Base-by-base conservation (phyloP, 2,797 vertebrate genomes). In the Apodemus agrarius region DNA sequence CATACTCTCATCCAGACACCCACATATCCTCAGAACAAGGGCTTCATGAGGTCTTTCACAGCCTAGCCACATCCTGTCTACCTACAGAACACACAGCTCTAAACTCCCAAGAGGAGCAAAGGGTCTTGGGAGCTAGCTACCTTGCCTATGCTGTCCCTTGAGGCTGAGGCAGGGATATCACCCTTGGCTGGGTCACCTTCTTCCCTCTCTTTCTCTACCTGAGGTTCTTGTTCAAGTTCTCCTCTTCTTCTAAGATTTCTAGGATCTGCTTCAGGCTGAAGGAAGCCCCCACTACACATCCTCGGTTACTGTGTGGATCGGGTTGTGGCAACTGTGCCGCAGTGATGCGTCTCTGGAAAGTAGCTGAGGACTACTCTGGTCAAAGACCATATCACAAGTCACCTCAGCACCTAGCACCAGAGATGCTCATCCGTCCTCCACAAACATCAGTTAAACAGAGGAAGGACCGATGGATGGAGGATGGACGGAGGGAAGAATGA, bases 261-360 rank as follows among this genome's bases (percentile, higher is more conserved):
- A 16, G 13, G 26, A 10, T 57, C 31, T 49, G 12, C 24, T 4
- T 52, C 43, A 19, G 5, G 46, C 54, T 67, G 16, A 88, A 31
- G 16, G 8, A 37, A 65, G 43, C 14, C 24, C 31, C 12, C 21
- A 4, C 26, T 34, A 37, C 19, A 4, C 8, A 13, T 69, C 63
- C 17, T 52, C 22, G 19, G 43, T 8, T 19, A 76, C 54, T 31
- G 2, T 6, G 9, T 3, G 34, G 21, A 8, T 37, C 34, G 14
- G 6, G 6, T 26, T 1, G 3, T 6, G 34, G 21, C 8, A n/a
- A 1, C 0, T 4, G 31, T 17, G 54, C 7, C 49, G 17, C 65
- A 31, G 10, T 1, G 7, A 34, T 10, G 63, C 69, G 61, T 76
- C 75, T 80, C 65, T 22, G 9, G 14, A 94, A 40, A 11, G 49